Base-by-base conservation (phyloP, 2,113 vertebrate genomes). In the Cairina moschata region DNA sequence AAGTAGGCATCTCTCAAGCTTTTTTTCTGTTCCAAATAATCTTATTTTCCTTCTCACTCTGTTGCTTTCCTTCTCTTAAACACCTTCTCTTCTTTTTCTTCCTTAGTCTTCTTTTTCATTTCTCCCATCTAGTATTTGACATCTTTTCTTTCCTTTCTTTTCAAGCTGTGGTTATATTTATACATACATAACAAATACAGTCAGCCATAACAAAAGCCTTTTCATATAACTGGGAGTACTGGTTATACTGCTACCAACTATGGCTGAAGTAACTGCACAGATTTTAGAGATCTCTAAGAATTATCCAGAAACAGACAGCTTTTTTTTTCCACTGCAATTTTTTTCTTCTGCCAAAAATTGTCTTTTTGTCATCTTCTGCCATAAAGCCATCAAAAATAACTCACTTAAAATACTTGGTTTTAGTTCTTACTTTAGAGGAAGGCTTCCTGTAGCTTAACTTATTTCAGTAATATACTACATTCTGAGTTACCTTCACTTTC, bases 121-220 rank as follows among this genome's bases (percentile, higher is more conserved):
- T 55, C 12, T 84, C 5, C 72, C 15, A 79, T 52, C 17, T 25
- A 23, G 17, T 62, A 22, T 71, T 83, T 94, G 11, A 40, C 14
- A 68, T 58, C 14, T 13, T 69, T 55, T 77, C 26, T 28, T 31
- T 86, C 44, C 11, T 90, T 80, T 25, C 17, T 72, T 71, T 40
- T 66, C 8, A 44, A 86, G 5, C 11, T 31, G 11, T 55, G 1
- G 11, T 55, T 72, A 58, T 22, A 52, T 36, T 71, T 7, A 14
- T 63, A 52, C 16, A 36, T 6, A 76, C 28, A 38, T 23, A 20
- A 13, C 20, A 23, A 22, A 68, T 9, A 31, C 9, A 40, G 6
- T 48, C 25, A 31, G 8, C n/a, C 1, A 2, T 28, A 66, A 36
- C 0, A 63, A 72, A 52, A 52, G 0, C 0, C 15, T 84, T 86